Conservation (phyloP, 2,113 vertebrate genomes). For the Atractosteus spatula region DNA sequence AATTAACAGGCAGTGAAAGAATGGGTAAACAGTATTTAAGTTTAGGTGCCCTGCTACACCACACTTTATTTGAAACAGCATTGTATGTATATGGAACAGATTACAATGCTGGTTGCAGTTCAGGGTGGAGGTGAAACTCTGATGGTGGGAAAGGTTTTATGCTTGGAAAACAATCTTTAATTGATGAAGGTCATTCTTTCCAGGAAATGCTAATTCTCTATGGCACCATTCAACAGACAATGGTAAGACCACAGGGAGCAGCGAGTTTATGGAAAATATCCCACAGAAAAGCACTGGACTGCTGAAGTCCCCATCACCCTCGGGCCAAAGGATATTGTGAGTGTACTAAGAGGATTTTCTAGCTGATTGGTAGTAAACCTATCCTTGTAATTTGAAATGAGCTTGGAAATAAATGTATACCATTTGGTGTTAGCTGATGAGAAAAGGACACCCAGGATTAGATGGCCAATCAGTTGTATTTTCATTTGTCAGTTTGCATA, state of each 20-base stretch:
- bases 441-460: background rate
- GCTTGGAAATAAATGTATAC: background rate
- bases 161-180: slow-evolving; percentile 30
- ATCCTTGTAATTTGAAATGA: background rate
- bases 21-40: slow-evolving; percentile 40
- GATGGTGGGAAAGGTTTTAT: slow-evolving; percentile 14
- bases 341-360: background rate
- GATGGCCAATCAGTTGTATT: background rate
- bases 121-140: slow-evolving; percentile 2
- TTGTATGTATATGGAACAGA: slow-evolving; percentile 1
- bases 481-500: background rate
- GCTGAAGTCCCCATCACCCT: background rate
- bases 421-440: background rate
- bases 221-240: slow-evolving; percentile 36
- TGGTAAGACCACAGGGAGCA: slow-evolving; percentile 13
- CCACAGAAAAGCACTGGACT: background rate
- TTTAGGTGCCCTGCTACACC: slow-evolving; percentile 39
- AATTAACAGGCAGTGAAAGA: slow-evolving; percentile 32
- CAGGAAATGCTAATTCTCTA: slow-evolving; percentile 29
- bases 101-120: background rate
- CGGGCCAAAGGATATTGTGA: background rate
- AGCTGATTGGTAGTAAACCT: slow-evolving; percentile 1
- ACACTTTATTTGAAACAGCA: slow-evolving; percentile 27
- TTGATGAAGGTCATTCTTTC: slow-evolving; percentile 27
- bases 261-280: slow-evolving; percentile 10